Base-by-base conservation (phyloP, 1,140 invertebrate genomes). In the Ruditapes philippinarum region DNA sequence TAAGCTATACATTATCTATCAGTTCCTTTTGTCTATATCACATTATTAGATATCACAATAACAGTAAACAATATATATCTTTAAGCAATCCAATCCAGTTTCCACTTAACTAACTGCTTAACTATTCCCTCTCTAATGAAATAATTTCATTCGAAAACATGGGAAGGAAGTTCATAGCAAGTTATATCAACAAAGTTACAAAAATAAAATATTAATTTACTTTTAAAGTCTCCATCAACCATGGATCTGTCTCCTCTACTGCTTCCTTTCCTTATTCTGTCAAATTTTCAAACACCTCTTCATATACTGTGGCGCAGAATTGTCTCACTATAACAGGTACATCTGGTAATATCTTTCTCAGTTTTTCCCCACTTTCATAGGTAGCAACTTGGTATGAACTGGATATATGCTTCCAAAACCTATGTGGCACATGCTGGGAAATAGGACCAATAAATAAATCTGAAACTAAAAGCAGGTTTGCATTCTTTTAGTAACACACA, bases 291-390 rank as follows among this genome's bases (percentile, higher is more conserved):
- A 51, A 31, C 76, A 80, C 45, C 76, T 80, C 76, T 80, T 54
- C 31, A 80, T 80, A 80, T 57, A 80, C 76, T 80, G 76, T 80
- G 76, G 76, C 49, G 51, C 76, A 60, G 76, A 80, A 80, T 80
- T 80, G 45, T 80, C 76, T 54, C 76, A 80, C 76, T 80, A 80
- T 80, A 80, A 80, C 76, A 80, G 76, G 76, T 80, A 80, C 76
- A 80, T 80, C 76, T 57, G 76, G 76, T 80, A 80, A 80, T 80
- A 80, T 80, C 51, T 80, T 80, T 80, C 76, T 80, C 76, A 80
- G 51, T 80, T 80, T 57, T 80, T 80, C 76, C 76, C 49, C 76
- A 80, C 76, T 80, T 80, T 80, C 76, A 80, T 31, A 80, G 49
- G 76, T 80, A 80, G 76, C 76, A 80, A 80, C 76, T 49, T 54